Evolutionary conservation across 2,888 invertebrate genomes (phyloP).

Genomic region (Timandra comae): DNA sequence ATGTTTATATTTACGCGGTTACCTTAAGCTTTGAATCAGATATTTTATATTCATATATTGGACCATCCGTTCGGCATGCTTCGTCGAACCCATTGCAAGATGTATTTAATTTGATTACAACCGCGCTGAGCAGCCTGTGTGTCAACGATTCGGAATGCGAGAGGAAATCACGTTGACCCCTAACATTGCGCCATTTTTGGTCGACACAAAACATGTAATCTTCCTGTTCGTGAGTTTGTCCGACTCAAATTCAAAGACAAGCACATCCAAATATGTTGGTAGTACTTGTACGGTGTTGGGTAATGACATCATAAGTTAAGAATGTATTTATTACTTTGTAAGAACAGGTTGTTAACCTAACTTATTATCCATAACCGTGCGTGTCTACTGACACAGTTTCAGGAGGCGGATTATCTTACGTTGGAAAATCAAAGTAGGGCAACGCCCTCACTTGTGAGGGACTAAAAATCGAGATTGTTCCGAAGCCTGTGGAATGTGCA

Average conservation of each 20-base stretch:
- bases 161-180: conserved; percentile 69
- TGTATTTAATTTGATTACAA: conserved; percentile 60
- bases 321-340: conserved; percentile 31
- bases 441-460: conserved; percentile 45
- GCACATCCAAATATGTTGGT: conserved; percentile 29
- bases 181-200: conserved; percentile 62
- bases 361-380: conserved; percentile 43
- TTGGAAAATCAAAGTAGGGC: conserved; percentile 44
- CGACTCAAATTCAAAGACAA: conserved; percentile 4
- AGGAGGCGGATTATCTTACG: conserved; percentile 41
- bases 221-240: conserved; percentile 38
- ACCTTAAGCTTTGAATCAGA: conserved; percentile 39
- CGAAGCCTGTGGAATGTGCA: conserved; percentile 64
- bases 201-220: conserved; percentile 47
- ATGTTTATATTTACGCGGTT: conserved; percentile 40
- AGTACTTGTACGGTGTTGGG: conserved; percentile 6
- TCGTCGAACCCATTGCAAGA: conserved; percentile 54
- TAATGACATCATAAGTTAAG: conserved; percentile 34
- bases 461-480: conserved; percentile 50
- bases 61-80: conserved; percentile 53
- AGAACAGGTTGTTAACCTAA: conserved; percentile 43
- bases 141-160: conserved; percentile 66
- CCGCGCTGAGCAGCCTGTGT: conserved; percentile 47
- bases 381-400: conserved; percentile 54
- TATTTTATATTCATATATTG: conserved; percentile 53